These are phyloP conservation scores for Heliconius nattereri DNA, from an alignment of 1,140 invertebrate species.

Conservation along the genomic window DNA sequence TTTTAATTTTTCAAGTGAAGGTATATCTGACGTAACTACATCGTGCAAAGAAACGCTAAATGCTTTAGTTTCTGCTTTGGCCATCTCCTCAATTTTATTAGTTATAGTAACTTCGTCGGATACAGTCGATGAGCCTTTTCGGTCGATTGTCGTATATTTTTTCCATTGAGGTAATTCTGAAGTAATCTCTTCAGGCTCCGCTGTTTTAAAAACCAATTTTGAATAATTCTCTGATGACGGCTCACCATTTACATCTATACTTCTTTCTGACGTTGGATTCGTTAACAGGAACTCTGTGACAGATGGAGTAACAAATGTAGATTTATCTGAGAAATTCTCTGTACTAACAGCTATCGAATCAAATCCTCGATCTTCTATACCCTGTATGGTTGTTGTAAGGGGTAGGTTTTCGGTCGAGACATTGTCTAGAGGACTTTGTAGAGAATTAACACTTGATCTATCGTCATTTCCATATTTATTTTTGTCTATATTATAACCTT, in stretches of 20 bases:
- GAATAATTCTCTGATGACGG: neutral
- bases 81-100: constrained; percentile 34
- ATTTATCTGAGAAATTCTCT: constrained; percentile 3
- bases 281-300: neutral
- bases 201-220: neutral
- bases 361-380: neutral
- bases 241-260: neutral
- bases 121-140: constrained; percentile 18
- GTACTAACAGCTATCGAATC: neutral
- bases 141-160: constrained; percentile 57
- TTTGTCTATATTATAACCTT: neutral
- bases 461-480: neutral
- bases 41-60: constrained; percentile 48
- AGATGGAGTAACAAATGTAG: neutral
- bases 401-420: neutral
- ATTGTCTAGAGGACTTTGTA: neutral
- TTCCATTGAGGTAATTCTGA: constrained; percentile 46
- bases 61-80: constrained; percentile 38
- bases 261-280: neutral
- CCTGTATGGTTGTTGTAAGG: neutral
- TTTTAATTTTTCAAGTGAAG: constrained; percentile 56
- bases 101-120: constrained; percentile 19
- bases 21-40: constrained; percentile 49
- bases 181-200: constrained; percentile 11
- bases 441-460: neutral